phyloP scores from a whole-genome alignment of 2,797 vertebrate species.

The Acropternis orthonyx region DNA sequence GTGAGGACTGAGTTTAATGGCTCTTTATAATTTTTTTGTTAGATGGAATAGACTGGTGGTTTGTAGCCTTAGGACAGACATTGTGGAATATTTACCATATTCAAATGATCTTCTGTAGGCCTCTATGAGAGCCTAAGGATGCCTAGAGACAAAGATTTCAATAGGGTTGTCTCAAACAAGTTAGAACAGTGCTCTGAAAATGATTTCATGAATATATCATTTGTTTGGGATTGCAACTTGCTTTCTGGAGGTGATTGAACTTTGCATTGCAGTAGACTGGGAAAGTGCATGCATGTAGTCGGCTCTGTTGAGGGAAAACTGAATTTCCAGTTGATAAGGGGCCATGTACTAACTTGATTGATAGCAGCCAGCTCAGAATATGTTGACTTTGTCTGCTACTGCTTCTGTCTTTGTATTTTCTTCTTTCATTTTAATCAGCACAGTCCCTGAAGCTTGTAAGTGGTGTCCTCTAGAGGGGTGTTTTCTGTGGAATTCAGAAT shows the following conservation, averaged over 20 bases:
- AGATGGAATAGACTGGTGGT: background rate
- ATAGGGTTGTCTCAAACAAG: background rate
- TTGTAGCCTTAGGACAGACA: background rate
- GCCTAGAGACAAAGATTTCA: background rate
- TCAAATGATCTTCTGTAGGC: background rate
- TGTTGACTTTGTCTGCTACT: background rate
- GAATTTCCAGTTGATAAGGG: background rate
- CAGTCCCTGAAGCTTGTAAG: background rate
- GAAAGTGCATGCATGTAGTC: background rate
- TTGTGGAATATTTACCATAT: background rate
- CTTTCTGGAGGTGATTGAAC: background rate
- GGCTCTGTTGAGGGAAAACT: background rate
- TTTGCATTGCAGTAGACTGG: background rate
- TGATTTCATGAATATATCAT: background rate
- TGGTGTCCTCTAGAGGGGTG: background rate
- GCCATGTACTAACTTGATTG: background rate
- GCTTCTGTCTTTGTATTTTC: background rate
- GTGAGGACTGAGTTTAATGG: background rate
- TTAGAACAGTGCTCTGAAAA: background rate
- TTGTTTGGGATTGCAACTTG: background rate
- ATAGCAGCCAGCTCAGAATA: background rate
- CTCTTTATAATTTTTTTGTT: background rate
- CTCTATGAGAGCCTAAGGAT: background rate
- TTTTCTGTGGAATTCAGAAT: conserved; percentile 19
- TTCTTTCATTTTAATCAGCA: conserved; percentile 10